phyloP scores from a whole-genome alignment of 2,797 vertebrate species.

The Spinus pinus region DNA sequence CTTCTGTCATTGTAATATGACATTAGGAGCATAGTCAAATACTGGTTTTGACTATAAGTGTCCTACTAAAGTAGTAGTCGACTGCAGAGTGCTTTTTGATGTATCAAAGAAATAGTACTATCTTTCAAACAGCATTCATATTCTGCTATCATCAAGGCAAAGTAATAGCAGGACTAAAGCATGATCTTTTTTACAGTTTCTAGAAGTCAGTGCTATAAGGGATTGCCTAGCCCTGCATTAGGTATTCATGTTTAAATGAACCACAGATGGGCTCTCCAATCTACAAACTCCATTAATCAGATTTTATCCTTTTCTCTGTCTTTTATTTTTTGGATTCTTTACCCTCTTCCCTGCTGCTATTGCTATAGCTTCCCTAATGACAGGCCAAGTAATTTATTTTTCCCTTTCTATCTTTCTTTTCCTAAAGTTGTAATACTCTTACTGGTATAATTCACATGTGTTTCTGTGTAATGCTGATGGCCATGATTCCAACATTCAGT shows the following conservation, averaged over 20 bases:
- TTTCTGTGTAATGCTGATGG: neutral
- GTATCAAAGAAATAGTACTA: constrained; percentile 54
- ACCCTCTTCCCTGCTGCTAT: constrained; percentile 15
- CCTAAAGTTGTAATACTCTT: neutral
- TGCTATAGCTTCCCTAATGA: constrained; percentile 23
- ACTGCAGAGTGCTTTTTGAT: constrained; percentile 60
- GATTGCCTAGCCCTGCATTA: neutral
- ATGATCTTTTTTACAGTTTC: constrained; percentile 13
- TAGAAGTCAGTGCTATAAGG: constrained; percentile 5
- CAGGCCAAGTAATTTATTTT: neutral
- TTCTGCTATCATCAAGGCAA: constrained; percentile 51
- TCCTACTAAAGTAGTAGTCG: constrained; percentile 50
- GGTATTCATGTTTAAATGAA: constrained; percentile 41
- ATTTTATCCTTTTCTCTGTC: constrained; percentile 23
- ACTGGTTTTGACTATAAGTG: constrained; percentile 47
- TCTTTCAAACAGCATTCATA: constrained; percentile 54
- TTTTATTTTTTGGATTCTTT: constrained; percentile 37
- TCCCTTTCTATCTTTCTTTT: neutral
- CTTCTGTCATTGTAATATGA: constrained; percentile 52
- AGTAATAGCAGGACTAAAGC: constrained; percentile 48
- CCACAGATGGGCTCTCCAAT: neutral
- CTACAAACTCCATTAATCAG: constrained; percentile 58
- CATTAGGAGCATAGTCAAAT: constrained; percentile 58
- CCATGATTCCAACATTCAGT: neutral
- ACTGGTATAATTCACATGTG: neutral